A percentile compares a stretch with the other conserved stretches of the same genome.
phyloP scores from a whole-genome alignment of 2,888 invertebrate species.

The Philereme transversata region DNA sequence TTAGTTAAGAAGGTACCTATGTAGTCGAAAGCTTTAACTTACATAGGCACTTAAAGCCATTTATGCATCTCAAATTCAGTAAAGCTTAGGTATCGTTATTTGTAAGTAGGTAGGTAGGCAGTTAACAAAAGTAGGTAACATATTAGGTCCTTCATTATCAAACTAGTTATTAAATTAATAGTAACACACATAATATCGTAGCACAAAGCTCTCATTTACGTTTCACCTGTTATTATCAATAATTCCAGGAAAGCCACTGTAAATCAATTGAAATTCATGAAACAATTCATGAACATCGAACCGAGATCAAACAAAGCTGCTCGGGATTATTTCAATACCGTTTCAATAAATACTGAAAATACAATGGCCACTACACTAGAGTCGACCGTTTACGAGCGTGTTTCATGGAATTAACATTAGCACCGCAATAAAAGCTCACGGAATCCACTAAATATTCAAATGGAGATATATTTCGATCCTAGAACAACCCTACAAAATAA shows the following conservation, averaged over 20 bases:
- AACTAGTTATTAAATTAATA: no score
- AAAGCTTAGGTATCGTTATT: no score
- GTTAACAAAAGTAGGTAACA: no score
- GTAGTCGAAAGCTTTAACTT: no score
- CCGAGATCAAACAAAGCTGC: constrained; percentile 55
- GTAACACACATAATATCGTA: no score
- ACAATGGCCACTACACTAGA: constrained; percentile 62
- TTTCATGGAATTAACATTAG: constrained; percentile 72
- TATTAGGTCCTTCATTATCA: no score
- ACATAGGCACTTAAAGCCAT: no score
- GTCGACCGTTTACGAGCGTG: constrained; percentile 64
- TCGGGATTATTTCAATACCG: constrained; percentile 59
- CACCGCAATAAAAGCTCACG: constrained; percentile 67
- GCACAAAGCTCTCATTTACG: no score
- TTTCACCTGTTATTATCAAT: no score
- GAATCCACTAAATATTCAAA: constrained; percentile 62
- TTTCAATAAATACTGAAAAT: constrained; percentile 60
- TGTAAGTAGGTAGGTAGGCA: no score
- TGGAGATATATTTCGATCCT: constrained; percentile 54
- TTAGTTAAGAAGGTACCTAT: no score
- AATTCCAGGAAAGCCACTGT: not conserved
- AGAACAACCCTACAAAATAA: constrained; percentile 7
- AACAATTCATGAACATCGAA: constrained; percentile 23
- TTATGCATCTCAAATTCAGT: no score
- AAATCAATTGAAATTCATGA: constrained; percentile 9